Evolutionary conservation across 2,113 vertebrate species (phyloP).

Genomic region (Ciconia maguari): DNA sequence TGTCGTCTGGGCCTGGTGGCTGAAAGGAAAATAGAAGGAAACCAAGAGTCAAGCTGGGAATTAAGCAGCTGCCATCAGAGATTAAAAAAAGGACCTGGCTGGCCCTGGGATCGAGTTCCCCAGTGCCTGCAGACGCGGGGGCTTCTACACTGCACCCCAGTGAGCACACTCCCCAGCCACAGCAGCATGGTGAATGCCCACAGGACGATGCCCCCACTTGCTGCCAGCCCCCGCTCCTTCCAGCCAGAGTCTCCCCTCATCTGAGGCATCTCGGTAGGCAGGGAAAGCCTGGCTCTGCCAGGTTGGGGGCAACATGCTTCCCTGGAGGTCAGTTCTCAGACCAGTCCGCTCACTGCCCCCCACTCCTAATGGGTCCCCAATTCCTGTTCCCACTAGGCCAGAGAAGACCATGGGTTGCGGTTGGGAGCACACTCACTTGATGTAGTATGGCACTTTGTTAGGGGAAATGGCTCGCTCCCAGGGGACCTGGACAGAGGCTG

Average conservation of each 20-base stretch:
- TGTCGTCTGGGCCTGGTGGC: constrained; percentile 97
- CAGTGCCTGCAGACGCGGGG: background rate
- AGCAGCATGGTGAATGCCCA: background rate
- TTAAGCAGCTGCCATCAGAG: background rate
- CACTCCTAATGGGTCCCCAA: fast-evolving
- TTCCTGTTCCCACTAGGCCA: background rate
- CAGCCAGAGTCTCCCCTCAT: background rate
- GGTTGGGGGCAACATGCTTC: fast-evolving
- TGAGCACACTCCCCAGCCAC: background rate
- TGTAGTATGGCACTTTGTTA: constrained; percentile 99
- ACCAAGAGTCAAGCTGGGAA: background rate
- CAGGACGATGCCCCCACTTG: background rate
- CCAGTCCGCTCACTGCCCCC: background rate
- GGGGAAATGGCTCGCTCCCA: constrained; percentile 98
- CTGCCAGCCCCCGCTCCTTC: background rate
- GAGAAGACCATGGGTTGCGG: background rate
- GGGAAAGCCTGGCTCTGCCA: background rate
- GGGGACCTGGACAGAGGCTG: constrained; percentile 96
- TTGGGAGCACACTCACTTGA: constrained; percentile 86
- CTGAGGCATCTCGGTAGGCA: background rate
- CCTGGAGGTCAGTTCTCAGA: background rate
- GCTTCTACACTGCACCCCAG: background rate
- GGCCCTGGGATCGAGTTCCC: fast-evolving
- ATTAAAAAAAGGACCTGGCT: background rate
- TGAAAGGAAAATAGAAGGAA: constrained; percentile 55